These are phyloP conservation scores for Chymomyza costata DNA, from an alignment of 1,140 invertebrate species.

Conservation along the genomic window DNA sequence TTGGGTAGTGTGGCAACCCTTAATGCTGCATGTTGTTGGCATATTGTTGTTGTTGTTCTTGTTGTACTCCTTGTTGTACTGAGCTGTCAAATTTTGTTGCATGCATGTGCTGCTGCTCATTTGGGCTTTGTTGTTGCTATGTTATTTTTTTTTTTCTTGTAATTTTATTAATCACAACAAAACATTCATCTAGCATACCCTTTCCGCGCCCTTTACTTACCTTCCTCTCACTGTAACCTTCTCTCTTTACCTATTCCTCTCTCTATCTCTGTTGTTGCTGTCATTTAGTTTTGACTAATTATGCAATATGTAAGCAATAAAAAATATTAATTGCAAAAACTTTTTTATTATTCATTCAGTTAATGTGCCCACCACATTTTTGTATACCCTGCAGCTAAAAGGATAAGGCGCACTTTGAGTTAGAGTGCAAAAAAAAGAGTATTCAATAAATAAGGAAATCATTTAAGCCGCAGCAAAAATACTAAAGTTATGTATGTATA, in stretches of 20 bases:
- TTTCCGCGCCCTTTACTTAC: neutral
- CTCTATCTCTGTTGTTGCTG: constrained; percentile 29
- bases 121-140: constrained; percentile 14
- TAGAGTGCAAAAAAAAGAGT: too few species aligned
- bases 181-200: constrained; percentile 45
- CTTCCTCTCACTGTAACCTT: constrained; percentile 5
- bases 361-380: too few species aligned
- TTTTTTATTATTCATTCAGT: too few species aligned
- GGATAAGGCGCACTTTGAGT: too few species aligned
- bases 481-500: too few species aligned
- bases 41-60: constrained; percentile 27
- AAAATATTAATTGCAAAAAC: constrained; percentile 58
- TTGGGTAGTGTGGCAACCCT: constrained; percentile 44
- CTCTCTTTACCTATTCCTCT: constrained; percentile 21
- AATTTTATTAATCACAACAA: constrained; percentile 74
- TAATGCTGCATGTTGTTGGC: too few species aligned
- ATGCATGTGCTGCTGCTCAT: constrained; percentile 4
- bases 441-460: too few species aligned
- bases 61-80: constrained; percentile 51
- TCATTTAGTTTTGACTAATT: constrained; percentile 68
- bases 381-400: too few species aligned
- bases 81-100: constrained; percentile 62
- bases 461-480: too few species aligned
- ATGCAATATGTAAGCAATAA: constrained; percentile 68
- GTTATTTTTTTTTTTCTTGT: constrained; percentile 40